Evolutionary conservation across 2,888 invertebrate genomes (phyloP).

Genomic region (Scelioninae gen. 1): DNA sequence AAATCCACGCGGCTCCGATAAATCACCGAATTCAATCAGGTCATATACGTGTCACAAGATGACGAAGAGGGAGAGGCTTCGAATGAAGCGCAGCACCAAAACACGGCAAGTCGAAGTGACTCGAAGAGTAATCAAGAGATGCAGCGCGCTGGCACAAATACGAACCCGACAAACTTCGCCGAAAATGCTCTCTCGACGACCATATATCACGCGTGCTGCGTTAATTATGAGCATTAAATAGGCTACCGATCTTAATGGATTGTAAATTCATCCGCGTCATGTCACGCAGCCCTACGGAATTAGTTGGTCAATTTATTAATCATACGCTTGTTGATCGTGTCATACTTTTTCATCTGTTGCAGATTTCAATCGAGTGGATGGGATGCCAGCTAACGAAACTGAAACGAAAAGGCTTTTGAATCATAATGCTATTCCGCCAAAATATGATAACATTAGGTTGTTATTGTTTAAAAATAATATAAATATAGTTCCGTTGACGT

Average conservation of each 20-base stretch:
- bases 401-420: neutral
- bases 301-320: slow-evolving; percentile 51
- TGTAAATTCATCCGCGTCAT: slow-evolving; percentile 57
- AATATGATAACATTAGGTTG: slow-evolving; percentile 8
- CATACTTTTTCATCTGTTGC: slow-evolving; percentile 30
- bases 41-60: slow-evolving; percentile 55
- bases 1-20: slow-evolving; percentile 53
- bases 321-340: slow-evolving; percentile 44
- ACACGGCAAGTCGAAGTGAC: slow-evolving; percentile 50
- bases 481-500: no score
- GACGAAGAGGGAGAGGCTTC: no score
- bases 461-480: neutral
- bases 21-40: slow-evolving; percentile 69
- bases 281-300: slow-evolving; percentile 38
- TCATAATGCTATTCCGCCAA: slow-evolving; percentile 10
- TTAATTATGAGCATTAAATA: slow-evolving; percentile 65
- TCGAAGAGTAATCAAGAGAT: slow-evolving; percentile 60
- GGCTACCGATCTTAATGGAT: slow-evolving; percentile 62
- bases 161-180: slow-evolving; percentile 51
- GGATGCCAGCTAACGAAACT: neutral
- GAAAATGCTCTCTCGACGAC: slow-evolving; percentile 46
- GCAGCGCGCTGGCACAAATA: slow-evolving; percentile 61
- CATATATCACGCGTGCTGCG: slow-evolving; percentile 60
- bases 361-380: slow-evolving; percentile 45
- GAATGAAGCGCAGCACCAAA: slow-evolving; percentile 39